Conservation (phyloP, 2,797 vertebrate genomes). For the Sylvilagus floridanus region DNA sequence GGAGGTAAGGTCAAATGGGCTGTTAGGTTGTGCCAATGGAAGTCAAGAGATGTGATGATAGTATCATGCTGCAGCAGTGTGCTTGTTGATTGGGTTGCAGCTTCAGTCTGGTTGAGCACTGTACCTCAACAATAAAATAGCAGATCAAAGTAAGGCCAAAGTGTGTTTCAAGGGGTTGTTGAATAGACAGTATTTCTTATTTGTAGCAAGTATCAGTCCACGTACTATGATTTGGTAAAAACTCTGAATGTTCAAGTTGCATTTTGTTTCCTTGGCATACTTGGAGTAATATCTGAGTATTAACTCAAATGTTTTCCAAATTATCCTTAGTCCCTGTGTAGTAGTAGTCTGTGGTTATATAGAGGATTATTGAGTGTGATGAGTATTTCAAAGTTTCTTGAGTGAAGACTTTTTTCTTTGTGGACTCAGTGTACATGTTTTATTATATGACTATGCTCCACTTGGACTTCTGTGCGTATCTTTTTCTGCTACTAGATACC, state of each 20-base stretch:
- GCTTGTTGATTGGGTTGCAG: background rate
- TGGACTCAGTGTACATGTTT: background rate
- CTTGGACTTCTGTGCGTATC: background rate
- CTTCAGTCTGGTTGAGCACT: background rate
- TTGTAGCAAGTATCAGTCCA: background rate
- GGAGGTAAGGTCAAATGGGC: background rate
- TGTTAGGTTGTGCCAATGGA: background rate
- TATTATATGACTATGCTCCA: background rate
- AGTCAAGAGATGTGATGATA: background rate
- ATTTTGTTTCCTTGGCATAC: background rate
- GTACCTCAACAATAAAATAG: background rate
- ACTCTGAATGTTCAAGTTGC: background rate
- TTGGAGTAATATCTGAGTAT: background rate
- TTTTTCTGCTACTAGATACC: background rate
- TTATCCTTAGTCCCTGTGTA: background rate
- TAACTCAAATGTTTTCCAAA: conserved; percentile 23
- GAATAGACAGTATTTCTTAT: background rate
- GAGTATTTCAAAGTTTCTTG: background rate
- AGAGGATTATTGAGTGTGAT: background rate
- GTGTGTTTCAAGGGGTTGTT: background rate
- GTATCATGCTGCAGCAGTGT: background rate
- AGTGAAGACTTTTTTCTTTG: background rate
- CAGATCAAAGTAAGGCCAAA: background rate
- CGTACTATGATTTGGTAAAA: background rate
- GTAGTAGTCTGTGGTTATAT: background rate